Conservation (phyloP, 2,888 invertebrate genomes). For the Aphodius sticticus region DNA sequence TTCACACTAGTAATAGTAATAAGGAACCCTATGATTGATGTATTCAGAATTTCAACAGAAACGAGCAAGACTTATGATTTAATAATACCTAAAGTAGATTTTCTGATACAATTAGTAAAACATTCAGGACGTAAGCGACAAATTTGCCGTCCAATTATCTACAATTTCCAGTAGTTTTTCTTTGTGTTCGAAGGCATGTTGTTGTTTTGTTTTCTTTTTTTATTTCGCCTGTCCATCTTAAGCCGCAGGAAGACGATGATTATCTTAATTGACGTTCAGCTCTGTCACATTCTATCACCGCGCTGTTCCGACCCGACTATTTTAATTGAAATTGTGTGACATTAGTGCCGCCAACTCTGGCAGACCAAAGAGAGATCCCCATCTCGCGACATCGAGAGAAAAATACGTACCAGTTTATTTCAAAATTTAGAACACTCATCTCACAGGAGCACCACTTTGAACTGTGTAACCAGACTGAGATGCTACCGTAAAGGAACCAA, state of each 20-base stretch:
- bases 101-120: background rate
- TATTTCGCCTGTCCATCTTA: conserved; percentile 5
- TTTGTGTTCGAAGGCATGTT: background rate
- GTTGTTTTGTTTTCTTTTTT: background rate
- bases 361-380: background rate
- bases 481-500: background rate
- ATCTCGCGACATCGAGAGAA: background rate
- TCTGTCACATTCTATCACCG: conserved; percentile 24
- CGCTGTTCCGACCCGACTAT: background rate
- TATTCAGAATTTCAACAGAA: too few relatives aligned
- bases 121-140: background rate
- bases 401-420: background rate
- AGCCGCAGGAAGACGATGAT: conserved; percentile 19
- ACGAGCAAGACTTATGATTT: too few relatives aligned
- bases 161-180: background rate
- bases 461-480: background rate
- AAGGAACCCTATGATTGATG: too few relatives aligned
- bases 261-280: conserved; percentile 21
- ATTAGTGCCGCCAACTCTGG: background rate
- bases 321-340: conserved; percentile 18
- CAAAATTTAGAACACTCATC: background rate
- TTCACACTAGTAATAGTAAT: too few relatives aligned
- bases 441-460: background rate
- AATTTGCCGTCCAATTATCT: background rate
- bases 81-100: background rate